Conservation (phyloP, 1,140 invertebrate genomes). For the Aphis craccivora region DNA sequence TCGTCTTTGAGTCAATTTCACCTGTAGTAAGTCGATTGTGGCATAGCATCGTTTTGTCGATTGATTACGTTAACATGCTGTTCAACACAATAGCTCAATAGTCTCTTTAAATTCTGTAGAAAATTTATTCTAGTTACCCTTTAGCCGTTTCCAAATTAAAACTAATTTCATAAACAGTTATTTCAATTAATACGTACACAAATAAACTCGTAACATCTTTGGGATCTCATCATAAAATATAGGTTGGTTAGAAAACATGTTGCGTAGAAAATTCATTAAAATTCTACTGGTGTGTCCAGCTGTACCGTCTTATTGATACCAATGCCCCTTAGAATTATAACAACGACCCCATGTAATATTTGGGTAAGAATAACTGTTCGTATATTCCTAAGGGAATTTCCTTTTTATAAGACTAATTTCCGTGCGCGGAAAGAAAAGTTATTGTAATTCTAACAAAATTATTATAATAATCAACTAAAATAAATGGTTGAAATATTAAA, state of each 20-base stretch:
- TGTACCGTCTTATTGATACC: background rate
- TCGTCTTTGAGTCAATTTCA: background rate
- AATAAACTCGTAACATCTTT: background rate
- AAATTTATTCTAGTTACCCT: background rate
- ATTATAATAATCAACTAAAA: background rate
- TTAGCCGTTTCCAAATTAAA: background rate
- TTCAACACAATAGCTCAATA: background rate
- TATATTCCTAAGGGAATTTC: background rate
- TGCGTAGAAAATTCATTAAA: constrained; percentile 38
- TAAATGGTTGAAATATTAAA: background rate
- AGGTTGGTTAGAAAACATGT: constrained; percentile 25
- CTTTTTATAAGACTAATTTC: constrained; percentile 22
- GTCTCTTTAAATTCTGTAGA: background rate
- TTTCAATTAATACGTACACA: constrained; percentile 17
- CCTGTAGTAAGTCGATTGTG: background rate
- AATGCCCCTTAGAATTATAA: background rate
- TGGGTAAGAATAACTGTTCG: background rate
- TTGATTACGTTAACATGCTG: background rate
- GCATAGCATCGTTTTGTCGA: background rate
- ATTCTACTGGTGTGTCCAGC: background rate
- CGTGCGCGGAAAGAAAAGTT: background rate
- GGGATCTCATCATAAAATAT: background rate
- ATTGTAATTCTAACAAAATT: background rate
- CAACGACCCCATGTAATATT: background rate
- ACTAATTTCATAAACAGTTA: background rate